These are phyloP conservation scores for Hassar affinis DNA, from an alignment of 2,113 vertebrate species.

Conservation along the genomic window DNA sequence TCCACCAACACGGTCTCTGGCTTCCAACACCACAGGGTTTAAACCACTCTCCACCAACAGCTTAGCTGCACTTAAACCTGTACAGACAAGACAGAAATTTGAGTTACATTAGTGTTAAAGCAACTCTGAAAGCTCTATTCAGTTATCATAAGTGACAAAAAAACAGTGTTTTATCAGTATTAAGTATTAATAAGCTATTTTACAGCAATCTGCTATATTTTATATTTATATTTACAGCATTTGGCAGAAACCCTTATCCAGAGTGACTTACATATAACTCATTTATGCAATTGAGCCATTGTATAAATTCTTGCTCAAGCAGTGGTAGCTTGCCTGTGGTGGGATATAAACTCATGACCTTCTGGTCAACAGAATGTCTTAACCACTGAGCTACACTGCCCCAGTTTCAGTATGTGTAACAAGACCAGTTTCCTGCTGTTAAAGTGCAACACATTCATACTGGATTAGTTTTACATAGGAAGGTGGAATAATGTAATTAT, in stretches of 20 bases:
- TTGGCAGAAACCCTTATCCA: too few relatives aligned
- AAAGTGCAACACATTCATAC: not conserved
- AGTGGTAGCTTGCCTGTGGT: too few relatives aligned
- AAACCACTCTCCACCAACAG: constrained; percentile 84
- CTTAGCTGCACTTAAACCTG: constrained; percentile 92
- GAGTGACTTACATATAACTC: too few relatives aligned
- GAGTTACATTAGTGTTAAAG: not conserved
- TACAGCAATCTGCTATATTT: not conserved
- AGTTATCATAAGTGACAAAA: too few relatives aligned
- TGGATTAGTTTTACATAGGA: not conserved
- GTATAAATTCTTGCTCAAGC: too few relatives aligned
- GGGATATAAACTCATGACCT: too few relatives aligned
- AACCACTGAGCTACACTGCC: too few relatives aligned
- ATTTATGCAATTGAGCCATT: too few relatives aligned
- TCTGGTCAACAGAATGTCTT: too few relatives aligned
- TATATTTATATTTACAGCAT: not conserved
- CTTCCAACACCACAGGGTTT: constrained; percentile 87
- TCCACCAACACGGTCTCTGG: constrained; percentile 89
- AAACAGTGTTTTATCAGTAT: not conserved
- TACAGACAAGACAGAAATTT: constrained; percentile 19
- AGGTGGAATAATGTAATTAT: not conserved
- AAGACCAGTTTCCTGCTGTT: not conserved
- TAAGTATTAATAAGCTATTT: not conserved
- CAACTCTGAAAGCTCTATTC: not conserved
- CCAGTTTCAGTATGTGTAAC: not conserved